phyloP scores from a whole-genome alignment of 2,797 vertebrate genomes.

The Emydoidea blandingii region DNA sequence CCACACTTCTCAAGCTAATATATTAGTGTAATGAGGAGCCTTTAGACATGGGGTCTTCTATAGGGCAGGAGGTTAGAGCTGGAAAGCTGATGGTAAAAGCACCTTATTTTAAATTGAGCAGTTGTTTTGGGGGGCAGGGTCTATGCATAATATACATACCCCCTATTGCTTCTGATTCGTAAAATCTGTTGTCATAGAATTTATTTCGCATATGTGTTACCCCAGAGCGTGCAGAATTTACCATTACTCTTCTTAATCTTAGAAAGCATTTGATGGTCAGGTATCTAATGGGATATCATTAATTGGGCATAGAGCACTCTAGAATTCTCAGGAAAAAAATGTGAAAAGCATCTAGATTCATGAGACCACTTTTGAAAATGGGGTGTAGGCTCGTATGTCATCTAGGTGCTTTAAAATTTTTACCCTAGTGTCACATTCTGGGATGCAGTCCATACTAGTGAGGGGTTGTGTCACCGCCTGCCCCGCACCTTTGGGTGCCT shows the following conservation, averaged over 20 bases:
- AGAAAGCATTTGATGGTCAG: constrained; percentile 27
- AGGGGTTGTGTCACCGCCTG: too few species aligned
- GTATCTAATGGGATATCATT: neutral
- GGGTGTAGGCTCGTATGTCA: fast-evolving
- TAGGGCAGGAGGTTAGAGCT: neutral
- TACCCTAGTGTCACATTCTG: neutral
- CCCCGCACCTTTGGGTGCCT: too few species aligned
- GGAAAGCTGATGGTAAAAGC: neutral
- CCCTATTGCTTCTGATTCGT: constrained; percentile 22
- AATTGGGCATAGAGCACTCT: neutral
- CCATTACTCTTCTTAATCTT: constrained; percentile 14
- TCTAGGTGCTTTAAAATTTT: neutral
- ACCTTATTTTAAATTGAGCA: constrained; percentile 3
- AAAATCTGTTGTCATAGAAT: neutral
- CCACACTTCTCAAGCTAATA: neutral
- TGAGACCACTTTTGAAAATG: neutral
- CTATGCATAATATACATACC: neutral
- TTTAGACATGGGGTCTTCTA: neutral
- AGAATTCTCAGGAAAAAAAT: neutral
- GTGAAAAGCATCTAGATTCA: neutral
- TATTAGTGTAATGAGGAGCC: neutral
- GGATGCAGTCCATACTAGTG: too few species aligned
- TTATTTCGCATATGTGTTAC: neutral
- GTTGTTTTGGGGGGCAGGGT: constrained; percentile 13
- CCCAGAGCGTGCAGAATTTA: neutral